These are phyloP conservation scores for Botia kubotai DNA, from an alignment of 2,797 vertebrate species.

Conservation along the genomic window DNA sequence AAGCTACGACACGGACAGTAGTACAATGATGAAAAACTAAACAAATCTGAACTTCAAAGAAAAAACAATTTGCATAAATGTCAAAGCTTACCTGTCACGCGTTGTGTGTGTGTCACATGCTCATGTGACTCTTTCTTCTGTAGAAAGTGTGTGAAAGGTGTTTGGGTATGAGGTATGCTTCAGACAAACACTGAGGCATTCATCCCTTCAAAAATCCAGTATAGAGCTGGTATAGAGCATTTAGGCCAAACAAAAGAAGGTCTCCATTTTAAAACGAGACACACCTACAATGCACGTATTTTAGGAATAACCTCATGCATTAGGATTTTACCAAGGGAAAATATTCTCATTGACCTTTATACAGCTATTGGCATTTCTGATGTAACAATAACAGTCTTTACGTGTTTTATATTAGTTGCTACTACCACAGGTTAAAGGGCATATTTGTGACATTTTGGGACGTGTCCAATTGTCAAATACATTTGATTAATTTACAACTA, in stretches of 20 bases:
- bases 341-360: too few species aligned
- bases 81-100: neutral
- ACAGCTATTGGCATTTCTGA: neutral
- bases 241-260: slow-evolving; percentile 58
- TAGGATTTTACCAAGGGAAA: neutral
- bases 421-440: slow-evolving; percentile 1
- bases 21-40: slow-evolving; percentile 16
- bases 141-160: slow-evolving; percentile 70
- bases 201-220: slow-evolving; percentile 43
- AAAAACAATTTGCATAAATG: neutral
- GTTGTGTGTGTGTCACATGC: slow-evolving; percentile 61
- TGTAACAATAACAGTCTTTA: neutral
- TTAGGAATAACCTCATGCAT: neutral
- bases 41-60: neutral
- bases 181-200: slow-evolving; percentile 50
- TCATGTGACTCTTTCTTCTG: slow-evolving; percentile 60
- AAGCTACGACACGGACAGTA: neutral
- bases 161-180: slow-evolving; percentile 65
- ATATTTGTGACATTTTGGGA: neutral
- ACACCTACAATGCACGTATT: slow-evolving; percentile 52
- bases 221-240: slow-evolving; percentile 36
- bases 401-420: neutral
- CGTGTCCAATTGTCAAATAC: neutral
- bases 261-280: slow-evolving; percentile 43
- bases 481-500: slow-evolving; percentile 16